phyloP scores from a whole-genome alignment of 2,113 vertebrate genomes.

The Oxyura jamaicensis region DNA sequence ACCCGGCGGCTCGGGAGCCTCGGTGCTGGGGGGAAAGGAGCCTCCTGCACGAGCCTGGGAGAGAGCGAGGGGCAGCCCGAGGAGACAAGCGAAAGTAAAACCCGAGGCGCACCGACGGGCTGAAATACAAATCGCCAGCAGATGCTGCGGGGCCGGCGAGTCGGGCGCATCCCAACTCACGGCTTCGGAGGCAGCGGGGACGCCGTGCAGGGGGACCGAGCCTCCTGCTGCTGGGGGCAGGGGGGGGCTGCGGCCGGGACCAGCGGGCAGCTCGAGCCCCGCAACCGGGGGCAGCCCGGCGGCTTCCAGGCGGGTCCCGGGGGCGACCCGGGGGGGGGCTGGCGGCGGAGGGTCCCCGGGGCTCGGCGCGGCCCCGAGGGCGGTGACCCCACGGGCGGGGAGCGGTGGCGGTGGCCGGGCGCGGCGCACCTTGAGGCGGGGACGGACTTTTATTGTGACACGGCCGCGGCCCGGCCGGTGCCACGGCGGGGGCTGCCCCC shows the following conservation, averaged over 20 bases:
- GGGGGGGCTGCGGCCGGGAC: background rate
- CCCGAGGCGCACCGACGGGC: background rate
- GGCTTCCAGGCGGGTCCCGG: too few species aligned
- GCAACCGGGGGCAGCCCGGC: too few species aligned
- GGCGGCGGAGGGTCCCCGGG: too few species aligned
- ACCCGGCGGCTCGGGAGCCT: background rate
- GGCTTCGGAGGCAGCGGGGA: fast-evolving
- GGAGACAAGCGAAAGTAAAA: conserved; percentile 17
- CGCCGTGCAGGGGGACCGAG: fast-evolving
- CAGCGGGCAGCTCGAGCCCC: background rate
- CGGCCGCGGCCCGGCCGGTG: conserved; percentile 66
- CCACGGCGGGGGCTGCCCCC: conserved; percentile 74
- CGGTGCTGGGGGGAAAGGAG: background rate
- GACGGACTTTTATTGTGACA: conserved; percentile 86
- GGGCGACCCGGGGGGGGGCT: too few species aligned
- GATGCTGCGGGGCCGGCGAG: background rate
- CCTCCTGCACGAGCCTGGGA: background rate
- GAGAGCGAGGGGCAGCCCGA: background rate
- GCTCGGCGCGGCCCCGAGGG: too few species aligned
- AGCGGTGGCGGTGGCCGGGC: too few species aligned
- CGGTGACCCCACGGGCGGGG: too few species aligned
- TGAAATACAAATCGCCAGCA: background rate
- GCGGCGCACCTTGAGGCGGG: conserved; percentile 77
- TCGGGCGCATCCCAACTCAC: fast-evolving
- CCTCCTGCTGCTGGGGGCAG: background rate